These are phyloP conservation scores for Pagetopsis macropterus DNA, from an alignment of 2,797 vertebrate species.

Conservation along the genomic window DNA sequence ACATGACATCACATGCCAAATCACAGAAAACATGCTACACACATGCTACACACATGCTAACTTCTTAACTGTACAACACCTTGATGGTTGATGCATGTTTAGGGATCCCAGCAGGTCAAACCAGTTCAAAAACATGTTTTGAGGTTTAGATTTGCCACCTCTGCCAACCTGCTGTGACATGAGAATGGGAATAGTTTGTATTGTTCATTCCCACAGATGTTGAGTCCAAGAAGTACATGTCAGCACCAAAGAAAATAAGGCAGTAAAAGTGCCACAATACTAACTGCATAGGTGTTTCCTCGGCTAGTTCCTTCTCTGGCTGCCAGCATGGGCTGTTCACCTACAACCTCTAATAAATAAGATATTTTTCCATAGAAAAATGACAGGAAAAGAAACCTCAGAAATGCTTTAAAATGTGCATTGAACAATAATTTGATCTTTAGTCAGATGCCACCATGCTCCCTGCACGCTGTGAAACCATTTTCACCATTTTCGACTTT, in stretches of 20 bases:
- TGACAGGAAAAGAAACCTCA: conserved; percentile 1
- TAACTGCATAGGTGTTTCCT: conserved; percentile 39
- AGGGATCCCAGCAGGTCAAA: conserved; percentile 21
- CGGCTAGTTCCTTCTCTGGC: conserved; percentile 16
- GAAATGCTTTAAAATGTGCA: conserved; percentile 6
- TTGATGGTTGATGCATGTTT: neutral
- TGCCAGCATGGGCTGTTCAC: neutral
- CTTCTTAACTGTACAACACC: neutral
- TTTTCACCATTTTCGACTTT: conserved; percentile 20
- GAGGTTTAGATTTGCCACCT: neutral
- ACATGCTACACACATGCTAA: neutral
- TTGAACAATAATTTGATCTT: conserved; percentile 23
- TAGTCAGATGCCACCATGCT: conserved; percentile 33
- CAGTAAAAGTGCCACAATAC: neutral
- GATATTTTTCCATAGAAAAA: neutral
- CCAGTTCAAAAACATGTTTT: conserved; percentile 20
- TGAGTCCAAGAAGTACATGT: conserved; percentile 17
- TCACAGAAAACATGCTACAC: neutral
- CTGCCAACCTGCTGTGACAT: conserved; percentile 6
- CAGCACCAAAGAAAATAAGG: conserved; percentile 5
- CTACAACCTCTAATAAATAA: neutral
- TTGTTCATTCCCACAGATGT: neutral
- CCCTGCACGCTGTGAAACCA: conserved; percentile 1
- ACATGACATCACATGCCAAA: conserved; percentile 26
- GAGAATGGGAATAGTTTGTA: conserved; percentile 12